Evolutionary conservation across 2,113 vertebrate species (phyloP), one percentile per base, ranked within the genome.

Genomic region (Chauna torquata): DNA sequence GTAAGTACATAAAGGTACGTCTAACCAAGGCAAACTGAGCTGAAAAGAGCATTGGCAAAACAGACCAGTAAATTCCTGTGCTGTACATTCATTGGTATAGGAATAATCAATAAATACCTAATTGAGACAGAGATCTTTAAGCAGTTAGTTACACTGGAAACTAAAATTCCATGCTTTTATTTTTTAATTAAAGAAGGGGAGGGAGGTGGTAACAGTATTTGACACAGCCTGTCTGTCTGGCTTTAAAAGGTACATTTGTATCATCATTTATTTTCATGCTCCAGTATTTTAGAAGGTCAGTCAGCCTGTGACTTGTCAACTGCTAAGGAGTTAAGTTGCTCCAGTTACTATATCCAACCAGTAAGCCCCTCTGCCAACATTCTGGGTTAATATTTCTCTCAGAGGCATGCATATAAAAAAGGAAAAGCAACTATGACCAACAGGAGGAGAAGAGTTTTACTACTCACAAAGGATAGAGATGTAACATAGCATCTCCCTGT

Each of bases 311-410:
- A 82, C 77, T 40, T 77, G 86, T 94, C 91, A 94, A 88, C 62
- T 88, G 62, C 71, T 91, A 61, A 68, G 90, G 47, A 97, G 83
- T 92, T 85, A 82, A 76, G 62, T 49, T 74, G 84, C 80, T 94
- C 76, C 86, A 84, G 93, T 82, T 93, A 86, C 95, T 90, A 90
- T 34, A 91, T 55, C 71, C 95, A 94, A 79, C 78, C 49, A 94
- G 75, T 32, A 75, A 72, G 28, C 50, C 50, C 1, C 27, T 69
- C 84, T 92, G 95, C 93, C 84, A 95, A 50, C 75, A 66, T 74
- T 95, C 93, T 27, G 88, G 61, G 95, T 96, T 97, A 96, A 93
- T 93, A 86, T 92, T 96, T 96, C 82, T 95, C 91, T 83, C 36
- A 1, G 64, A 91, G 64, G 84, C 85, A 92, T 27, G 68, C 68